Evolutionary conservation across 35 echinoderm and acorn worm genomes (phyloP).

Genomic region (Patiria miniata): DNA sequence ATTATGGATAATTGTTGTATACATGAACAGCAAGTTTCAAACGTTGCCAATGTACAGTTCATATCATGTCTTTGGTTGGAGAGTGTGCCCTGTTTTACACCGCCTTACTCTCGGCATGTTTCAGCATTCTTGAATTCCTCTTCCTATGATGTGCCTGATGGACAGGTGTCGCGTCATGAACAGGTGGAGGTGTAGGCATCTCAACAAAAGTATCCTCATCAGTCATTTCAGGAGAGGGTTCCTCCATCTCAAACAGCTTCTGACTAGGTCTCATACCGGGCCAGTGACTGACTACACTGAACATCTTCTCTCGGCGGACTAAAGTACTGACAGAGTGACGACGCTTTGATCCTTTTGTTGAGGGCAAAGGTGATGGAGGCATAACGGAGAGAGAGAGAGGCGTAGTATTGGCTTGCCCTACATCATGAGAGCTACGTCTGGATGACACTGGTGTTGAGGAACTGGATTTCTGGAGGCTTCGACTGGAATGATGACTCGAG

Average conservation of each 20-base stretch:
- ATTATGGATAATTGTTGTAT: too few relatives aligned
- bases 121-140: too few relatives aligned
- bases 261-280: not conserved
- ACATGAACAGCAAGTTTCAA: too few relatives aligned
- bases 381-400: not conserved
- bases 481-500: not conserved
- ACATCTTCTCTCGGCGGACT: not conserved
- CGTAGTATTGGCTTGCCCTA: not conserved
- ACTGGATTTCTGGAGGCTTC: not conserved
- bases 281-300: not conserved
- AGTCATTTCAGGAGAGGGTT: not conserved
- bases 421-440: not conserved
- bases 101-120: too few relatives aligned
- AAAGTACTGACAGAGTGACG: constrained; percentile 2
- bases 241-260: not conserved
- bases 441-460: not conserved
- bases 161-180: not conserved
- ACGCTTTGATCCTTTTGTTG: not conserved
- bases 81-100: too few relatives aligned
- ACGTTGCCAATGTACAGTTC: too few relatives aligned
- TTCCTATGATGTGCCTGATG: too few relatives aligned
- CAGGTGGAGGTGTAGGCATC: not conserved
- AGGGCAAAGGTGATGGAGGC: not conserved
- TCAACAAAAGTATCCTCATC: not conserved
- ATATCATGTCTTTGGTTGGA: too few relatives aligned